Percentiles rank a stretch among this genome's conserved stretches.
Conservation (phyloP, 2,797 vertebrate genomes). For the Anguilla obscura region DNA sequence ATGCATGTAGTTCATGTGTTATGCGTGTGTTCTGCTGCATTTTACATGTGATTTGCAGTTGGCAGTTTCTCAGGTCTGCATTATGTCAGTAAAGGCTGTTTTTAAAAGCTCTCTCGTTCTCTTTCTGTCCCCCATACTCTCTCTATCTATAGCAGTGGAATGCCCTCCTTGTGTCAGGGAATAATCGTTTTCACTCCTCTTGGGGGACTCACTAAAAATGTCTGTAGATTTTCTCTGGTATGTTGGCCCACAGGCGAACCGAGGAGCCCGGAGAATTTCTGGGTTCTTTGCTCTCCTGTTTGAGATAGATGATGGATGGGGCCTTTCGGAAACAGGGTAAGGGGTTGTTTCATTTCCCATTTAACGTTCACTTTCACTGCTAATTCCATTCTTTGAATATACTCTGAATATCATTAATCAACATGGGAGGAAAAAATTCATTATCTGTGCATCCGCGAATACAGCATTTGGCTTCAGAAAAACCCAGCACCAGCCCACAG, state of each 20-base stretch:
- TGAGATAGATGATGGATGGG: conserved; percentile 39
- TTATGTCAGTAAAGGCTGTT: background rate
- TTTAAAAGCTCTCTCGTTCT: conserved; percentile 36
- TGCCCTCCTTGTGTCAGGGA: background rate
- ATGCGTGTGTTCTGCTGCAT: background rate
- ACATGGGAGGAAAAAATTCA: too few species aligned
- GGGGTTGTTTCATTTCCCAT: background rate
- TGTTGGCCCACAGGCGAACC: background rate
- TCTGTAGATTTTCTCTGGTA: background rate
- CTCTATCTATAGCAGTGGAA: conserved; percentile 9
- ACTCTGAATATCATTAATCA: background rate
- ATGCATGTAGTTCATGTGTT: background rate
- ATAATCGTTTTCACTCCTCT: background rate
- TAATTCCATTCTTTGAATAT: background rate
- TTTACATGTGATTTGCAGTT: background rate
- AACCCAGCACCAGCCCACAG: too few species aligned
- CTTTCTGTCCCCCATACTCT: conserved; percentile 53
- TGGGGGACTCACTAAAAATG: background rate
- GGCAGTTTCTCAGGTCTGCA: background rate
- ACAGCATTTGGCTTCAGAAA: too few species aligned
- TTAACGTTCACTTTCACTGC: background rate
- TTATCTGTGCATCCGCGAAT: too few species aligned
- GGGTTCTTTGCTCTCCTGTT: conserved; percentile 29
- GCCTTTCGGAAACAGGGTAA: conserved; percentile 40
- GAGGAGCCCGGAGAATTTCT: background rate